These are phyloP conservation scores for Agrenia bidenticulata DNA, from an alignment of 2,888 invertebrate genomes.

Conservation along the genomic window DNA sequence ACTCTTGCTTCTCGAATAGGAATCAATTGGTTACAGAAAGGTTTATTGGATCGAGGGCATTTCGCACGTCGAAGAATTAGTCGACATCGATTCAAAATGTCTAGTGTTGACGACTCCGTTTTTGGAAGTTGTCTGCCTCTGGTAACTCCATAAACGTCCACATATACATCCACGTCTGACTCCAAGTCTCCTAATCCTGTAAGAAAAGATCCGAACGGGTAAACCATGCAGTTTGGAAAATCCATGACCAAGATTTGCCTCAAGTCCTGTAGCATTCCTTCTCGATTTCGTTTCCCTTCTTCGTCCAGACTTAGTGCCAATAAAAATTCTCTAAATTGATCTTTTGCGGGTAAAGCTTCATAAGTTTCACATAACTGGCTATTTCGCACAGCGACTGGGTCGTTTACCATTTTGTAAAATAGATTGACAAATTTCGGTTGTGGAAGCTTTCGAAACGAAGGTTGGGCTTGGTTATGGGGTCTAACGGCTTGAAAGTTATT, in stretches of 20 bases:
- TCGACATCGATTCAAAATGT: conserved; percentile 18
- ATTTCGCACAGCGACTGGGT: too few species aligned
- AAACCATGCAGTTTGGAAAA: background rate
- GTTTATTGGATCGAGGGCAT: conserved; percentile 18
- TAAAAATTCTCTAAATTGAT: conserved; percentile 9
- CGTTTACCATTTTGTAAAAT: too few species aligned
- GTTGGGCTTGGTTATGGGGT: background rate
- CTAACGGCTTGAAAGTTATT: background rate
- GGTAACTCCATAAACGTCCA: conserved; percentile 30
- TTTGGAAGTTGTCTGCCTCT: background rate
- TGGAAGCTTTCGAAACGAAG: background rate
- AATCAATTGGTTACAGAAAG: conserved; percentile 55
- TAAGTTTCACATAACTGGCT: background rate
- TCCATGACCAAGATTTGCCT: background rate
- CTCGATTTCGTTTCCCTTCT: background rate
- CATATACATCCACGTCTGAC: conserved; percentile 39
- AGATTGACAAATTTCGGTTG: background rate
- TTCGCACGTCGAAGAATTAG: conserved; percentile 2
- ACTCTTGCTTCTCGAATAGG: conserved; percentile 72
- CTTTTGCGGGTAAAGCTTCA: background rate
- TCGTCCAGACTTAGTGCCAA: background rate
- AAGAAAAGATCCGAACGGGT: conserved; percentile 19
- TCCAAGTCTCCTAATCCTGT: conserved; percentile 30
- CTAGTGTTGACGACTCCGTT: background rate
- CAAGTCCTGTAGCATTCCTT: background rate